Percentiles rank a stretch among this genome's conserved stretches.
These are phyloP conservation scores for Ylistrum balloti DNA, from an alignment of 1,140 invertebrate species.

Conservation along the genomic window DNA sequence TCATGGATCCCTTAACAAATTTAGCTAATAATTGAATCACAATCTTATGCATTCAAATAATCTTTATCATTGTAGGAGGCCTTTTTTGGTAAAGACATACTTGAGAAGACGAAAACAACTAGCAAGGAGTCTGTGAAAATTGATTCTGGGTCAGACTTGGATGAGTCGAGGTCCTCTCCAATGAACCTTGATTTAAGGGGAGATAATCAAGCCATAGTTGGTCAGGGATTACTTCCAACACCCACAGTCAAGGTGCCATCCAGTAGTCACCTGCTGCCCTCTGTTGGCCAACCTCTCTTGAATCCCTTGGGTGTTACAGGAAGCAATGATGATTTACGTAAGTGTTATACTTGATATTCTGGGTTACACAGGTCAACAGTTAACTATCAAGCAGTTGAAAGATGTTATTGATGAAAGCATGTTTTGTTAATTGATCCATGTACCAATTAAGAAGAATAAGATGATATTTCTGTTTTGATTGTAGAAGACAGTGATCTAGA, in stretches of 20 bases:
- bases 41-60: too few relatives aligned
- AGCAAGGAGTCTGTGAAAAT: slow-evolving; percentile 69
- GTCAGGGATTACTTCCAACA: neutral
- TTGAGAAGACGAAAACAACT: slow-evolving; percentile 85
- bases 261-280: slow-evolving; percentile 2
- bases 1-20: too few relatives aligned
- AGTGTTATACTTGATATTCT: neutral
- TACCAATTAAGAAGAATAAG: neutral
- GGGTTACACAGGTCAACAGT: too few relatives aligned
- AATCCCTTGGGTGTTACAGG: neutral
- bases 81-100: slow-evolving; percentile 85
- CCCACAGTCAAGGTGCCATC: slow-evolving; percentile 11
- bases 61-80: slow-evolving; percentile 78
- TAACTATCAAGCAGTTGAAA: too few relatives aligned
- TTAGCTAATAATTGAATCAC: too few relatives aligned
- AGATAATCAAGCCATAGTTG: slow-evolving; percentile 48
- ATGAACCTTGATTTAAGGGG: slow-evolving; percentile 45
- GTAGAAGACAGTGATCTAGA: slow-evolving; percentile 87
- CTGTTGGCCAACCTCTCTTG: slow-evolving; percentile 42
- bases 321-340: slow-evolving; percentile 43
- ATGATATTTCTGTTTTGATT: slow-evolving; percentile 38
- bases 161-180: slow-evolving; percentile 56
- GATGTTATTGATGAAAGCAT: too few relatives aligned
- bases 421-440: too few relatives aligned
- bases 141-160: slow-evolving; percentile 70